A percentile compares a stretch with the other conserved stretches of the same genome.
These are phyloP conservation scores for Serranus cabrilla DNA, from an alignment of 2,797 vertebrate genomes.

Conservation along the genomic window DNA sequence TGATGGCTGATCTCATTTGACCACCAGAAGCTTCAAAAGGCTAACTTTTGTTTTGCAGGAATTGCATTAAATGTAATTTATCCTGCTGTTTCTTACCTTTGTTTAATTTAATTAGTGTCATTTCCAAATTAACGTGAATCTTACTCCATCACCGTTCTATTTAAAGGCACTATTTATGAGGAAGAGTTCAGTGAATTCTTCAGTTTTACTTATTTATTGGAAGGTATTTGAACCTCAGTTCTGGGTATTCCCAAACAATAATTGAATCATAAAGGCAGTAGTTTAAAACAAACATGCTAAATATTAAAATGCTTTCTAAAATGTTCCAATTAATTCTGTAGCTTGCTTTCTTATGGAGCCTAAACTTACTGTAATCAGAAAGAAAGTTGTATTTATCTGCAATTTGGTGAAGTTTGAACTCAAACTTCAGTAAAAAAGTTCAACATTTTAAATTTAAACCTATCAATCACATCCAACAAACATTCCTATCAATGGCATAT, in stretches of 20 bases:
- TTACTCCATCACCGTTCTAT: slow-evolving; percentile 66
- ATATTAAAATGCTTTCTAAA: slow-evolving; percentile 42
- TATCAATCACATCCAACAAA: slow-evolving; percentile 57
- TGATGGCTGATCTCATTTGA: slow-evolving; percentile 12
- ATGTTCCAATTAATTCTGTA: slow-evolving; percentile 47
- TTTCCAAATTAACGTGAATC: slow-evolving; percentile 65
- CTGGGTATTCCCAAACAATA: slow-evolving; percentile 46
- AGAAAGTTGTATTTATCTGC: slow-evolving; percentile 32
- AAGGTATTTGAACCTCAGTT: slow-evolving; percentile 53
- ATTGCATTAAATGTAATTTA: slow-evolving; percentile 66
- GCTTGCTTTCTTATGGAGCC: slow-evolving; percentile 41
- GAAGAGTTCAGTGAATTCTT: slow-evolving; percentile 67
- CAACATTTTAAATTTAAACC: slow-evolving; percentile 38
- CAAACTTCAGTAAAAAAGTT: slow-evolving; percentile 36
- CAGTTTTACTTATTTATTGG: slow-evolving; percentile 85
- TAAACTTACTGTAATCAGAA: slow-evolving; percentile 38
- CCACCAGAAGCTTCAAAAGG: slow-evolving; percentile 40
- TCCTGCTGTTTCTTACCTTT: slow-evolving; percentile 46
- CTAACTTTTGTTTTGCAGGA: slow-evolving; percentile 37
- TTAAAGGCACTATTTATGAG: slow-evolving; percentile 84
- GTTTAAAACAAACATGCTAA: slow-evolving; percentile 54
- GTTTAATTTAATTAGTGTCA: slow-evolving; percentile 75
- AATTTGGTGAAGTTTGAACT: slow-evolving; percentile 49
- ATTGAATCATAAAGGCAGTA: slow-evolving; percentile 62
- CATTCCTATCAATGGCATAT: slow-evolving; percentile 35